Evolutionary conservation across 1,140 invertebrate genomes (phyloP).

Genomic region (Solenopsis fugax): DNA sequence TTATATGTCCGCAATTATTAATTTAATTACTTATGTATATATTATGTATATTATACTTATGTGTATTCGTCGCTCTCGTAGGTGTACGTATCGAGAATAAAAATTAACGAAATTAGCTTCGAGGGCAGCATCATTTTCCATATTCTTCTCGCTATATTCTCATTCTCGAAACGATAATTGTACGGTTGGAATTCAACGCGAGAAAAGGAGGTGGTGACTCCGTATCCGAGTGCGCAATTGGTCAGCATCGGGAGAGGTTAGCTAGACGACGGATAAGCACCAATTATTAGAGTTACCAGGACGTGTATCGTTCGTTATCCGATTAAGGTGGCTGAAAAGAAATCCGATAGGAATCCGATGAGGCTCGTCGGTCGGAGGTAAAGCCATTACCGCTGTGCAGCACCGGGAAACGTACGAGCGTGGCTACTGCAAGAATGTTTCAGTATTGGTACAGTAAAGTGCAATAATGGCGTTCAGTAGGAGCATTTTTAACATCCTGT

Average conservation of each 20-base stretch:
- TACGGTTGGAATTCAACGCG: conserved; percentile 19
- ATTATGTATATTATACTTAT: too few relatives aligned
- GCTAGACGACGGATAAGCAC: conserved; percentile 79
- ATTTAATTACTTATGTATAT: neutral
- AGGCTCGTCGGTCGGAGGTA: conserved; percentile 67
- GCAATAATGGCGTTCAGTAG: conserved; percentile 54
- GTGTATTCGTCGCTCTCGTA: neutral
- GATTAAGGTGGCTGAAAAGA: conserved; percentile 80
- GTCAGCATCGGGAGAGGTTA: conserved; percentile 55
- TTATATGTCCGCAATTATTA: neutral
- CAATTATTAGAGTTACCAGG: conserved; percentile 82
- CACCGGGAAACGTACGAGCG: conserved; percentile 49
- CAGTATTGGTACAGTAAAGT: conserved; percentile 35
- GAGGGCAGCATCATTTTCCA: neutral
- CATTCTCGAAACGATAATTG: conserved; percentile 34
- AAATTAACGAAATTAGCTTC: conserved; percentile 18
- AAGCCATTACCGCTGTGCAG: conserved; percentile 73
- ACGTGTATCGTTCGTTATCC: conserved; percentile 80
- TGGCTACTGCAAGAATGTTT: conserved; percentile 56
- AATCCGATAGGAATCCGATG: conserved; percentile 81
- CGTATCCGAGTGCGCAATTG: conserved; percentile 53
- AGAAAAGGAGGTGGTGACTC: conserved; percentile 24
- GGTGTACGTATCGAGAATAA: neutral
- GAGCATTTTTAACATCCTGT: conserved; percentile 56
- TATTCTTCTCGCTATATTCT: conserved; percentile 13